These are phyloP conservation scores for Phthorimaea operculella DNA, from an alignment of 1,140 invertebrate genomes.

Conservation along the genomic window DNA sequence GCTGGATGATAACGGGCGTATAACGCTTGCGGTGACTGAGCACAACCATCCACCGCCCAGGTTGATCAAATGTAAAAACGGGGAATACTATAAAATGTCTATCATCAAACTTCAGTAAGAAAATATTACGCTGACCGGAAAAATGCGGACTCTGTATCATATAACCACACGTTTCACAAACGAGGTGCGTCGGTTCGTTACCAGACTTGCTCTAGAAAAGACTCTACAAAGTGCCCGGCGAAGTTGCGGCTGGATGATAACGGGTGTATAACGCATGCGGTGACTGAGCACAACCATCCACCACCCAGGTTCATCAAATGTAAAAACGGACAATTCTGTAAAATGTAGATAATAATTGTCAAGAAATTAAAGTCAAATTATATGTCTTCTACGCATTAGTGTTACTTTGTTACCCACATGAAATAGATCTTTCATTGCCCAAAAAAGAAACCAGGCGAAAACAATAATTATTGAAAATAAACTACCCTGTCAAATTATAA, in stretches of 20 bases:
- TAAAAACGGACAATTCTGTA: background rate
- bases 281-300: slow-evolving; percentile 17
- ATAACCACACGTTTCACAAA: background rate
- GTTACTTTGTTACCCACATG: no score
- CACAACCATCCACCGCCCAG: slow-evolving; percentile 22
- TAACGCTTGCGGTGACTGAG: slow-evolving; percentile 9
- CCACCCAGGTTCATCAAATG: slow-evolving; percentile 8
- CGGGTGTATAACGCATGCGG: background rate
- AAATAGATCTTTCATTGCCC: no score
- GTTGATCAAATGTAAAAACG: background rate
- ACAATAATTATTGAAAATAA: no score
- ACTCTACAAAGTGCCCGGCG: background rate
- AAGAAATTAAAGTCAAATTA: no score
- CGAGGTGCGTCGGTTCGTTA: background rate
- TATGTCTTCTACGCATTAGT: no score
- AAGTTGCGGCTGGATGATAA: background rate
- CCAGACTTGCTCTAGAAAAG: slow-evolving; percentile 17
- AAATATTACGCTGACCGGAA: background rate
- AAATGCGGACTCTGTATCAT: background rate
- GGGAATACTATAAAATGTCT: background rate
- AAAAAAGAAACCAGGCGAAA: no score
- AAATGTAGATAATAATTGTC: background rate
- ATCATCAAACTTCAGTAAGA: no score
- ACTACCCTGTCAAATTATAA: no score
- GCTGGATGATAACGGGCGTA: slow-evolving; percentile 13